Percentiles rank a stretch among this genome's conserved stretches.
These are phyloP conservation scores for Gracilinanus agilis DNA, from an alignment of 2,113 vertebrate genomes.

Conservation along the genomic window DNA sequence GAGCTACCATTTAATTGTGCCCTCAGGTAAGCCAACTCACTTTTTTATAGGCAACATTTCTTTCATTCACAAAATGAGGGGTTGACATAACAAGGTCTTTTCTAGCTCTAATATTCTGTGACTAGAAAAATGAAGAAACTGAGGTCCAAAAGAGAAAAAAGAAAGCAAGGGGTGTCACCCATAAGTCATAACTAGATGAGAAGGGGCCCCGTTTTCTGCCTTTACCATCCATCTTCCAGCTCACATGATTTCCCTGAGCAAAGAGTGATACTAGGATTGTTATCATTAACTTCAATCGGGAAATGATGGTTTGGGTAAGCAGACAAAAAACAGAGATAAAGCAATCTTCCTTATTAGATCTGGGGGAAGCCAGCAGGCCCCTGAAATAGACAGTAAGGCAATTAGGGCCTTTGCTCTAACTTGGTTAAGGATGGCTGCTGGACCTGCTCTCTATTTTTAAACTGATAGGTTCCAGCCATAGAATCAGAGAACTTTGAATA, in stretches of 20 bases:
- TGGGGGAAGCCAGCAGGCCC: conserved; percentile 9
- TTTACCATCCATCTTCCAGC: background rate
- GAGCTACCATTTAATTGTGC: background rate
- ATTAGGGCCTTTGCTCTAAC: conserved; percentile 41
- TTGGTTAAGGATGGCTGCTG: conserved; percentile 32
- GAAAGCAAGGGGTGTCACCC: background rate
- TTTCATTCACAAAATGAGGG: background rate
- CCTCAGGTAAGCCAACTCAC: background rate
- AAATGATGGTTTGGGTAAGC: background rate
- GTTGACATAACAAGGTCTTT: background rate
- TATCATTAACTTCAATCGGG: background rate
- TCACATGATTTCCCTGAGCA: background rate
- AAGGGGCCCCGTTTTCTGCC: background rate
- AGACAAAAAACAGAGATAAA: conserved; percentile 24
- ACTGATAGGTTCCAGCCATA: conserved; percentile 35
- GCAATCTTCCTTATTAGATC: conserved; percentile 55
- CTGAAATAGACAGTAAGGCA: background rate
- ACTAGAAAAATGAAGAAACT: background rate
- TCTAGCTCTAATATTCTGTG: background rate
- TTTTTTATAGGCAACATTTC: background rate
- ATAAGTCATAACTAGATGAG: background rate
- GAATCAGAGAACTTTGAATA: conserved; percentile 58
- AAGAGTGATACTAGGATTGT: background rate
- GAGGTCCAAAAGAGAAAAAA: background rate
- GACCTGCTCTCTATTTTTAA: conserved; percentile 21